Evolutionary conservation across 2,888 invertebrate genomes (phyloP).

Genomic region (Embidobia sp.): DNA sequence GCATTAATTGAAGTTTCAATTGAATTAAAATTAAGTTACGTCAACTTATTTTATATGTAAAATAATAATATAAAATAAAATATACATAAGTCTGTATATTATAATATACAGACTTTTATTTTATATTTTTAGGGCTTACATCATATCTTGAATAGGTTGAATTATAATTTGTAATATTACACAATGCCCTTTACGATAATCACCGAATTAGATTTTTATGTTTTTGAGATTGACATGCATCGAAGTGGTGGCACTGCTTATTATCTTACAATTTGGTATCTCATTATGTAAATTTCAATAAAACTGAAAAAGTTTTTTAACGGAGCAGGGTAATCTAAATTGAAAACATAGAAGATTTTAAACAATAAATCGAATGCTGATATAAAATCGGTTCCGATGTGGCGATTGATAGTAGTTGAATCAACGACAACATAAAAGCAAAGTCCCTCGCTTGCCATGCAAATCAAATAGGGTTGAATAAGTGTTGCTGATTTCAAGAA

Average conservation of each 20-base stretch:
- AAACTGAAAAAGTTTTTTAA: slow-evolving; percentile 15
- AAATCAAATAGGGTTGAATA: slow-evolving; percentile 25
- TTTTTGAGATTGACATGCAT: neutral
- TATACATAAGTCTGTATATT: neutral
- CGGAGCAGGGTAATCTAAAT: neutral
- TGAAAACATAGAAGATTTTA: slow-evolving; percentile 10
- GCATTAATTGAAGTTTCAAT: too few relatives aligned
- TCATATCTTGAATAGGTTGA: neutral
- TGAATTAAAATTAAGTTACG: too few relatives aligned
- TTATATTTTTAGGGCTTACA: neutral
- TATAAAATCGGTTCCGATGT: slow-evolving; percentile 3
- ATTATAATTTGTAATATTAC: too few relatives aligned
- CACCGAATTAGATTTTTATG: neutral
- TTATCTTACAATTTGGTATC: slow-evolving; percentile 1
- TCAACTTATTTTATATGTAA: neutral
- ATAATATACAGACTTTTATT: neutral
- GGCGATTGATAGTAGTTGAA: slow-evolving; percentile 7
- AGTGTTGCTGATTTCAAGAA: neutral
- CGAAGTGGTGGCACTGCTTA: slow-evolving; percentile 10
- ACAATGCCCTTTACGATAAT: too few relatives aligned
- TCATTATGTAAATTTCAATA: neutral
- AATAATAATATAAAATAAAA: neutral
- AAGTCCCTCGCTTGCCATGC: slow-evolving; percentile 1
- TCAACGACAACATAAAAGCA: slow-evolving; percentile 12
- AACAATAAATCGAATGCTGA: slow-evolving; percentile 3